Evolutionary conservation across 2,888 invertebrate species (phyloP).

Genomic region (Amaurobius ferox): DNA sequence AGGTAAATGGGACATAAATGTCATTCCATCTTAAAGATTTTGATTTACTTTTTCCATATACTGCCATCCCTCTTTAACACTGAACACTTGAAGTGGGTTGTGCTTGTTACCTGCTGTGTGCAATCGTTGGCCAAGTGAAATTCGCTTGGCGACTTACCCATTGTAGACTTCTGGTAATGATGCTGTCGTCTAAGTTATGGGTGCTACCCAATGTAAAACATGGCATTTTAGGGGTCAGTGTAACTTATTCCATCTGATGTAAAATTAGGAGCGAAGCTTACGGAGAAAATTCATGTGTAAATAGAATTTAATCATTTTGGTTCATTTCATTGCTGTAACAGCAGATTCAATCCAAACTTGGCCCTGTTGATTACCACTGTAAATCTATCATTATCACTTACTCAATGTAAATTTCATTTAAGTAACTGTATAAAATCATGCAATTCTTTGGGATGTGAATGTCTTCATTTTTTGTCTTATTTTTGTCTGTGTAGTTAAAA

Average conservation of each 20-base stretch:
- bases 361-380: constrained; percentile 66
- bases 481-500: constrained; percentile 39
- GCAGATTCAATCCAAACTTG: constrained; percentile 42
- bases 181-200: not conserved
- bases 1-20: not conserved
- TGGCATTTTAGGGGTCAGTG: constrained; percentile 1
- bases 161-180: constrained; percentile 4
- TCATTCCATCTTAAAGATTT: not conserved
- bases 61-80: not conserved
- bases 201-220: not conserved
- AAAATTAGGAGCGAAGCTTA: constrained; percentile 33
- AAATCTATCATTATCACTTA: constrained; percentile 58
- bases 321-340: constrained; percentile 41
- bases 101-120: not conserved
- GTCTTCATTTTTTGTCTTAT: constrained; percentile 49
- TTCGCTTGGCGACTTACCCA: not conserved
- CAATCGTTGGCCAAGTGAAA: not conserved
- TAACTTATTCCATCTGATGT: constrained; percentile 62
- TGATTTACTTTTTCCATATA: constrained; percentile 1
- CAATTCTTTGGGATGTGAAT: constrained; percentile 26
- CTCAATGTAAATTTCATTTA: constrained; percentile 63
- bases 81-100: not conserved
- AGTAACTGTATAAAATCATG: constrained; percentile 47
- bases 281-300: constrained; percentile 50
- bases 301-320: constrained; percentile 32